Conservation (phyloP, 2,113 vertebrate genomes). For the Herpailurus yagouaroundi region DNA sequence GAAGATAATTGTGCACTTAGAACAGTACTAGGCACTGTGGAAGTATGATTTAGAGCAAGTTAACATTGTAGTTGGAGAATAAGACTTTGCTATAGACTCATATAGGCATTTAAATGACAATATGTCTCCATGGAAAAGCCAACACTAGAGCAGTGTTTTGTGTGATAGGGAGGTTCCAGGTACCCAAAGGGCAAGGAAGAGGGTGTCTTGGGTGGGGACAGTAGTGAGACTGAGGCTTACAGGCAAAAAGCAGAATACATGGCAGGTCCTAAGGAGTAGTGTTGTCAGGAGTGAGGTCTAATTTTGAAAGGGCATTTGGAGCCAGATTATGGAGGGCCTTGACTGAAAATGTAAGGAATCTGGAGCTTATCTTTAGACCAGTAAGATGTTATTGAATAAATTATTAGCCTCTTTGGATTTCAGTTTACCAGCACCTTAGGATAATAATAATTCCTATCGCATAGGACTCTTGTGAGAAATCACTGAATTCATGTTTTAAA, state of each 20-base stretch:
- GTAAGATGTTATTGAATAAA: neutral
- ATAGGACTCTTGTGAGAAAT: neutral
- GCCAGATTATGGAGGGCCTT: neutral
- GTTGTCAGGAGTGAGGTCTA: neutral
- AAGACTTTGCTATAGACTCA: neutral
- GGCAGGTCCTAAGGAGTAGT: neutral
- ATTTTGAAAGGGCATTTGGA: neutral
- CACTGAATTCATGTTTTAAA: neutral
- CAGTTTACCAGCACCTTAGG: neutral
- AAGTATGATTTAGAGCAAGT: neutral
- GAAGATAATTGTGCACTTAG: neutral
- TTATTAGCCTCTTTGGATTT: neutral
- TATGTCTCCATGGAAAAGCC: neutral
- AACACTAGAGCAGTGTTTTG: neutral
- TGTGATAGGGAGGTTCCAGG: neutral
- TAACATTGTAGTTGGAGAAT: neutral
- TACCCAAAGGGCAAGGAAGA: neutral
- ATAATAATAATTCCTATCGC: neutral
- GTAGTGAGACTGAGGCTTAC: neutral
- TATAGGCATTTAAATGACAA: neutral
- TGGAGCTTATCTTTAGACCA: neutral
- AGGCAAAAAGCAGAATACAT: neutral
- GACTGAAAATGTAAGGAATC: neutral
- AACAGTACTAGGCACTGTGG: neutral
- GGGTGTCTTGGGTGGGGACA: neutral